A percentile compares a stretch with the other conserved stretches of the same genome.
phyloP scores from a whole-genome alignment of 2,888 invertebrate species.

The Leptinotarsa tumamoca region DNA sequence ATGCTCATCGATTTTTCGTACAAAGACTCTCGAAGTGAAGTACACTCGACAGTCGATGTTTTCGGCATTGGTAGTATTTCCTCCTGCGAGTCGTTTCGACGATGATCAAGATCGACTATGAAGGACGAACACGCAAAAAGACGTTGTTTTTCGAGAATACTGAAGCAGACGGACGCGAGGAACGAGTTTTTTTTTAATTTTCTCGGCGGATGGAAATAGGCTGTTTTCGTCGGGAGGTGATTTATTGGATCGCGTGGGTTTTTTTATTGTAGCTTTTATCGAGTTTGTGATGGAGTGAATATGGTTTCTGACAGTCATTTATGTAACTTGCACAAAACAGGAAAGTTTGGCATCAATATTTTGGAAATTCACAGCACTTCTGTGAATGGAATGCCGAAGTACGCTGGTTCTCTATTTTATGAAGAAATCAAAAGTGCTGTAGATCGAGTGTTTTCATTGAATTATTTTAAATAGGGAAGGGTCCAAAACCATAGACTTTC shows the following conservation, averaged over 20 bases:
- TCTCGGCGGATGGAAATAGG: slow-evolving; percentile 3
- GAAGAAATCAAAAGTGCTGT: too few species aligned
- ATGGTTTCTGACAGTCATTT: neutral
- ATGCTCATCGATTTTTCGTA: slow-evolving; percentile 5
- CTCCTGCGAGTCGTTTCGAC: neutral
- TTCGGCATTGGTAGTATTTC: slow-evolving; percentile 10
- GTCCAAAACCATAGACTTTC: too few species aligned
- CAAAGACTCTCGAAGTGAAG: neutral
- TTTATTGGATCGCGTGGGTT: neutral
- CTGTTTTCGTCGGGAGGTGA: slow-evolving; percentile 5
- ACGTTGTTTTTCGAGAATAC: slow-evolving; percentile 3
- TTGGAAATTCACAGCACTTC: too few species aligned
- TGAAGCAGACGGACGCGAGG: neutral
- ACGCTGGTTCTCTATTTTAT: too few species aligned
- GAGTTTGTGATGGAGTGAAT: neutral
- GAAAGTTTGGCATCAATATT: too few species aligned
- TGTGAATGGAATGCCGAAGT: too few species aligned
- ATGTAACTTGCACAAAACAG: too few species aligned
- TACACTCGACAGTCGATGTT: neutral
- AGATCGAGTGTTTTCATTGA: too few species aligned
- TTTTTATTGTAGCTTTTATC: neutral
- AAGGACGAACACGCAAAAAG: slow-evolving; percentile 9
- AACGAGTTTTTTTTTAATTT: slow-evolving; percentile 3
- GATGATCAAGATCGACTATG: neutral
- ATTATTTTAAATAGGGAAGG: too few species aligned